Percentiles rank a stretch among this genome's conserved stretches.
phyloP scores from a whole-genome alignment of 2,113 vertebrate genomes.

The Nipponia nippon region DNA sequence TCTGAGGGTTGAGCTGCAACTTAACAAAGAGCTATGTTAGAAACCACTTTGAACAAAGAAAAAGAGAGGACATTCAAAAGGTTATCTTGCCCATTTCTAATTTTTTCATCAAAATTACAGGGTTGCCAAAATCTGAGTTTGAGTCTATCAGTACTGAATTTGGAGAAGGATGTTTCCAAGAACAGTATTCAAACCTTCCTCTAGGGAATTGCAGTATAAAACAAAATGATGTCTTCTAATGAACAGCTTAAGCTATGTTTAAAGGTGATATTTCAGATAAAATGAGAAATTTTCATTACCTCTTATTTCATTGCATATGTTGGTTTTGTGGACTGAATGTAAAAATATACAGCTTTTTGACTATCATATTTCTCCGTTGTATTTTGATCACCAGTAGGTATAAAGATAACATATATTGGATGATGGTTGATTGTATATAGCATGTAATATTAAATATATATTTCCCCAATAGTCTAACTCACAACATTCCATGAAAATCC shows the following conservation, averaged over 20 bases:
- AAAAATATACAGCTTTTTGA: not conserved
- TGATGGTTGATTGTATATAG: not conserved
- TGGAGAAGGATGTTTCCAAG: not conserved
- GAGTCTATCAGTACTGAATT: not conserved
- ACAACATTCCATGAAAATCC: not conserved
- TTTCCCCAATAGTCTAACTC: not conserved
- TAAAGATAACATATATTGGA: not conserved
- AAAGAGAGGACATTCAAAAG: not conserved
- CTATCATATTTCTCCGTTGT: not conserved
- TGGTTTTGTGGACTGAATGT: not conserved
- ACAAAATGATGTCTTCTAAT: not conserved
- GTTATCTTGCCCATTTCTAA: not conserved
- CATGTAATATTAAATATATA: not conserved
- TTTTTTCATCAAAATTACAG: not conserved
- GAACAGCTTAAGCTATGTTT: not conserved
- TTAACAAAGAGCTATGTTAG: not conserved
- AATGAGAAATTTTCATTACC: not conserved
- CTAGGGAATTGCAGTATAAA: not conserved
- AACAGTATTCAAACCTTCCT: not conserved
- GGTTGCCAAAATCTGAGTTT: not conserved
- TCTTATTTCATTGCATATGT: not conserved
- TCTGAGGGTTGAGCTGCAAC: not conserved
- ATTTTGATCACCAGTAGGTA: not conserved
- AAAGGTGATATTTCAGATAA: not conserved
- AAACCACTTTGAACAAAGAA: not conserved